These are phyloP conservation scores for Leuciscus idus DNA, from an alignment of 2,113 vertebrate species.

Conservation along the genomic window DNA sequence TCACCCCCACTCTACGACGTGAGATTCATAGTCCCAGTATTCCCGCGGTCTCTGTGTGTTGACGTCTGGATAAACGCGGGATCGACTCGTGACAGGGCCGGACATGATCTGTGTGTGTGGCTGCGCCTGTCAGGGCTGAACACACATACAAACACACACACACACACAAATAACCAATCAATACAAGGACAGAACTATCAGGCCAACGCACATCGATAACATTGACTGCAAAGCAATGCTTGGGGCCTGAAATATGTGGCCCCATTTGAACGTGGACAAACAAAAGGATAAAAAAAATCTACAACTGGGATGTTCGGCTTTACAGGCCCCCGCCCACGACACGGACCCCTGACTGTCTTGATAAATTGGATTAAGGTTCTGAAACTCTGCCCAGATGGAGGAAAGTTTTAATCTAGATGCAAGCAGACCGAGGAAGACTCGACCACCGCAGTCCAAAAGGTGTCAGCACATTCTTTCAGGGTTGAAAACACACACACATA, in stretches of 20 bases:
- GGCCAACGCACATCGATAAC: background rate
- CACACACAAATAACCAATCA: slow-evolving; percentile 13
- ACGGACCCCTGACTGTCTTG: slow-evolving; percentile 8
- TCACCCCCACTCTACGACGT: slow-evolving; percentile 63
- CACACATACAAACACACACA: background rate
- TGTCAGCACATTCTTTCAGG: background rate
- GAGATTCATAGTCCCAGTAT: slow-evolving; percentile 64
- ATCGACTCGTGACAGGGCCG: slow-evolving; percentile 57
- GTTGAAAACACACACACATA: background rate
- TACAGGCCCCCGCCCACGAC: background rate
- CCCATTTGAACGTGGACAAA: background rate
- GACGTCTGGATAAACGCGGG: slow-evolving; percentile 61
- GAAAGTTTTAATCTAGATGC: slow-evolving; percentile 41
- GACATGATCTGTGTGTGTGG: slow-evolving; percentile 48
- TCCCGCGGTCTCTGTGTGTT: slow-evolving; percentile 63
- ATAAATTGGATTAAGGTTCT: slow-evolving; percentile 37
- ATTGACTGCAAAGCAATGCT: background rate
- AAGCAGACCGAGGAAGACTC: slow-evolving; percentile 25
- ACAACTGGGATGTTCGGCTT: background rate
- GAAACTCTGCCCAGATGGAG: slow-evolving; percentile 27
- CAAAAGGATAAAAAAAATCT: background rate
- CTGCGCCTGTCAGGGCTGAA: slow-evolving; percentile 49
- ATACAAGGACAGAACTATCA: slow-evolving; percentile 2
- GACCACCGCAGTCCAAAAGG: background rate
- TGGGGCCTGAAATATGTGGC: background rate